A percentile compares a stretch with the other conserved stretches of the same genome.
phyloP scores from a whole-genome alignment of 2,113 vertebrate species.

The Dolichallabes microphthalmus region DNA sequence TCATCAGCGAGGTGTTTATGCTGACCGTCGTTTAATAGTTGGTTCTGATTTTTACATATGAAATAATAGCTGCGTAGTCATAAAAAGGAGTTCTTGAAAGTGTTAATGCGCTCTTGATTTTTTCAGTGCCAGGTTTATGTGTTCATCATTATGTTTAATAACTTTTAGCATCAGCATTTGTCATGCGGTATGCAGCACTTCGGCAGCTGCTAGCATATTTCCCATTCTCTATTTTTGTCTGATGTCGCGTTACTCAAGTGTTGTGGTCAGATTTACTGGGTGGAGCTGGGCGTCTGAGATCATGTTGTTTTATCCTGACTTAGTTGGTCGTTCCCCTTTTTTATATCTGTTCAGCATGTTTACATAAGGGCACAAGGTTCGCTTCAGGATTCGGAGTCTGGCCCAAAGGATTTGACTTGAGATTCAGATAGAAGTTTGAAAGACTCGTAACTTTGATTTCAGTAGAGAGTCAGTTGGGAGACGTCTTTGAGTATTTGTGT shows the following conservation, averaged over 20 bases:
- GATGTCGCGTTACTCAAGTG: neutral
- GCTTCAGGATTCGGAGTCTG: neutral
- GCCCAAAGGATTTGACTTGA: neutral
- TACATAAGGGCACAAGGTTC: neutral
- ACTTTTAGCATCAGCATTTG: neutral
- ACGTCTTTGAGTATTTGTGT: neutral
- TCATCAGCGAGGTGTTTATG: too few species aligned
- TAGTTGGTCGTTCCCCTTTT: slow-evolving; percentile 14
- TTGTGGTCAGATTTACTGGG: slow-evolving; percentile 14
- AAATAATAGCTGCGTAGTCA: too few species aligned
- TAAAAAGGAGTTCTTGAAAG: neutral
- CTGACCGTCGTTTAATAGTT: too few species aligned
- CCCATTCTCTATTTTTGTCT: neutral
- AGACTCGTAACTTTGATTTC: neutral
- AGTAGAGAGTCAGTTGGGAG: neutral
- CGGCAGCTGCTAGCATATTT: neutral
- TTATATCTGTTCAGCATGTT: neutral
- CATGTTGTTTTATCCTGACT: slow-evolving; percentile 6
- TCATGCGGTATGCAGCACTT: neutral
- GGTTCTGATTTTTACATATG: too few species aligned
- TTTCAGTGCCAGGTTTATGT: neutral
- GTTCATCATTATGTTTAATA: neutral
- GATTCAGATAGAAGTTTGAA: neutral
- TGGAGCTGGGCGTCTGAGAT: slow-evolving; percentile 8
- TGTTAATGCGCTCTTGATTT: neutral